Percentiles rank a stretch among this genome's conserved stretches.
These are phyloP conservation scores for Syngnathus acus DNA, from an alignment of 2,797 vertebrate genomes.

Conservation along the genomic window DNA sequence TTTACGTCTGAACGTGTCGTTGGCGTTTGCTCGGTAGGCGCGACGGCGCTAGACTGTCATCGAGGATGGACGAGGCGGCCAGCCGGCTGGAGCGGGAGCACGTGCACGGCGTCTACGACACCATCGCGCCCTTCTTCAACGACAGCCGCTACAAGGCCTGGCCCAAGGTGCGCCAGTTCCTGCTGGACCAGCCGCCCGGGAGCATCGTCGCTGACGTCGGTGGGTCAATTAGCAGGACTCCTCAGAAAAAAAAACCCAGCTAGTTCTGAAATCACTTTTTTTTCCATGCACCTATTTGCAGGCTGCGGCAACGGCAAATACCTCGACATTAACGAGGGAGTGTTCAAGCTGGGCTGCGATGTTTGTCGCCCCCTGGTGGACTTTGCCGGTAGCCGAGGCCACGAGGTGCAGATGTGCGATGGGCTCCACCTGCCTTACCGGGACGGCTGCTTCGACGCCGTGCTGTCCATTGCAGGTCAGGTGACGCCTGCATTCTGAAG, in stretches of 20 bases:
- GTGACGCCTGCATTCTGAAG: neutral
- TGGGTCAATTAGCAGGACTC: conserved; percentile 25
- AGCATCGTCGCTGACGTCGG: conserved; percentile 73
- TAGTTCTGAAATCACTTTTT: neutral
- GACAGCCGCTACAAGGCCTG: conserved; percentile 73
- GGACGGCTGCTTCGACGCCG: conserved; percentile 64
- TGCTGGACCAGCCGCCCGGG: conserved; percentile 71
- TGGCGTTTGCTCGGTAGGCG: conserved; percentile 19
- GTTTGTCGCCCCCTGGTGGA: conserved; percentile 72
- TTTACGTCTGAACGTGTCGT: too few species aligned
- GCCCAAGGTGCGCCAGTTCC: conserved; percentile 75
- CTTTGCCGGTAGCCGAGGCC: conserved; percentile 62
- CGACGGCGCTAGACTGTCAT: conserved; percentile 39
- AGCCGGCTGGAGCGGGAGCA: conserved; percentile 69
- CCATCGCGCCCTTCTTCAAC: conserved; percentile 76
- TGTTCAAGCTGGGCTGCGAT: conserved; percentile 71
- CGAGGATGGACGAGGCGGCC: conserved; percentile 75
- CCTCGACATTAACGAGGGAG: conserved; percentile 71
- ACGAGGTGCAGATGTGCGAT: conserved; percentile 68
- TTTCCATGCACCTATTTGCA: conserved; percentile 24
- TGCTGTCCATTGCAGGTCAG: conserved; percentile 67
- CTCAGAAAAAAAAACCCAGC: neutral
- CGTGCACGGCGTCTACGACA: conserved; percentile 74
- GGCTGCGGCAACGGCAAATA: conserved; percentile 79
- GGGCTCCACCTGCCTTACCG: conserved; percentile 65